Conservation (phyloP, 1,140 invertebrate genomes). For the Tenebrio molitor region DNA sequence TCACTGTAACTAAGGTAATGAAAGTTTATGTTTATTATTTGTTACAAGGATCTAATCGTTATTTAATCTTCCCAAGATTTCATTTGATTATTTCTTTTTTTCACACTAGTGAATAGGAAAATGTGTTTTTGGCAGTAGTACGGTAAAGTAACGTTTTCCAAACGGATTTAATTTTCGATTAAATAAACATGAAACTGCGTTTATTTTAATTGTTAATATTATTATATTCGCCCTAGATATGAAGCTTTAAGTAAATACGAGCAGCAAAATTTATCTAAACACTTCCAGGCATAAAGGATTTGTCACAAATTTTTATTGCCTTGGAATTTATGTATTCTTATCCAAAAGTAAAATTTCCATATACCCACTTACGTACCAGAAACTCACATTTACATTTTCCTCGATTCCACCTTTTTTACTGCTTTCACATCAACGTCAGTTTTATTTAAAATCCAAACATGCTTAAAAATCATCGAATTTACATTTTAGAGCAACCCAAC, state of each 20-base stretch:
- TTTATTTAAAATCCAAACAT: conserved; percentile 18
- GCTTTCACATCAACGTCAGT: conserved; percentile 27
- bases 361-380: conserved; percentile 5
- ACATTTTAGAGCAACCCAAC: not conserved
- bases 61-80: no score
- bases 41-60: no score
- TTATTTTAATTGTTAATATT: no score
- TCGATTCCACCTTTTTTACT: conserved; percentile 16
- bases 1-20: no score
- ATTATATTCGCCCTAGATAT: no score
- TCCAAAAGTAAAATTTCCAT: conserved; percentile 34
- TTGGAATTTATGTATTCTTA: conserved; percentile 10
- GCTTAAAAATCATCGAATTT: not conserved
- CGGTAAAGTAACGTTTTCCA: no score
- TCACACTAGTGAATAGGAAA: not conserved
- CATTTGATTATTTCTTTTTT: no score
- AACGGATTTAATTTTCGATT: no score
- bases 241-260: no score
- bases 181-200: no score
- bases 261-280: conserved; percentile 15
- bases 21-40: no score
- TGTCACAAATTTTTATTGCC: conserved; percentile 32
- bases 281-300: conserved; percentile 30
- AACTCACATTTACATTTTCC: conserved; percentile 24
- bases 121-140: no score